Percentiles rank a stretch among this genome's conserved stretches.
These are phyloP conservation scores for Bradypus variegatus DNA, from an alignment of 2,797 vertebrate genomes.

Conservation along the genomic window DNA sequence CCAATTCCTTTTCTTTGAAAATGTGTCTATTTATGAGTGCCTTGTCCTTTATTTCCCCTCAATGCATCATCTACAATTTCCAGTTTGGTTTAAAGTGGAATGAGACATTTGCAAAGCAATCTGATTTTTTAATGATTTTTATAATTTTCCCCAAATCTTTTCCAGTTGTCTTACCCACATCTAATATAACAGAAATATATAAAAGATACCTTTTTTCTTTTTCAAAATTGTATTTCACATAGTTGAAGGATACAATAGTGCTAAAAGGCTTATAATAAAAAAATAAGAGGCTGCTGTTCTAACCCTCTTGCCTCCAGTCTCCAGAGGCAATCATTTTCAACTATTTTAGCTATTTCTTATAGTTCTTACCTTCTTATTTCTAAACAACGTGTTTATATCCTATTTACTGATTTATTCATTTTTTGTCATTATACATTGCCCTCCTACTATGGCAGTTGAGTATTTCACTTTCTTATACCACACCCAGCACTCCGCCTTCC, in stretches of 20 bases:
- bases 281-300: neutral
- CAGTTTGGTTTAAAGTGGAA: neutral
- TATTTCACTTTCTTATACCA: conserved; percentile 10
- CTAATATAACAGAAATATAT: neutral
- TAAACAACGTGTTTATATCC: neutral
- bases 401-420: neutral
- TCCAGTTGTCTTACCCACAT: neutral
- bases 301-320: neutral
- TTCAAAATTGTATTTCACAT: neutral
- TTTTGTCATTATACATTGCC: neutral
- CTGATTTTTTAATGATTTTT: neutral
- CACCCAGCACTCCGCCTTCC: neutral
- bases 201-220: neutral
- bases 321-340: conserved; percentile 9
- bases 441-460: neutral
- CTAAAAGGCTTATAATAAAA: neutral
- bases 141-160: neutral
- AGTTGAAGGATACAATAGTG: neutral
- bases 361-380: neutral
- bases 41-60: neutral
- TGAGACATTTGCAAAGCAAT: neutral
- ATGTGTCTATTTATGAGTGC: neutral
- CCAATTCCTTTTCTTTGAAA: conserved; percentile 8
- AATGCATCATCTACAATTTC: neutral
- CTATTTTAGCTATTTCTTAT: neutral